These are phyloP conservation scores for Luehdorfia chinensis DNA, from an alignment of 1,140 invertebrate species.

Conservation along the genomic window DNA sequence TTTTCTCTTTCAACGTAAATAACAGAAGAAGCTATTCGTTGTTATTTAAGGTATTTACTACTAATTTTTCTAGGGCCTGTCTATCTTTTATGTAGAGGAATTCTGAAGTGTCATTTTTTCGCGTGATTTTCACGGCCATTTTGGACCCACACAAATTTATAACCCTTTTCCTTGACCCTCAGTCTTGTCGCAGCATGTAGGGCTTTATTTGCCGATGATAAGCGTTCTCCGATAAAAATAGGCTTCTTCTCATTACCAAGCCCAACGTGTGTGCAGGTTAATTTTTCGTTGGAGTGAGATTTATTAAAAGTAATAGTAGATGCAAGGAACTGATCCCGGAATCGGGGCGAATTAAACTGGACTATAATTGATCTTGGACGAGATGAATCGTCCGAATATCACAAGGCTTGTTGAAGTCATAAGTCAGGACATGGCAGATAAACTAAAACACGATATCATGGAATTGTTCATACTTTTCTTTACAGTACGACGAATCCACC, in stretches of 20 bases:
- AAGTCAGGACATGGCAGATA: too few species aligned
- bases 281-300: slow-evolving; percentile 21
- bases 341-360: slow-evolving; percentile 17
- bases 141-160: too few species aligned
- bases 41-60: not conserved
- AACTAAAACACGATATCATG: too few species aligned
- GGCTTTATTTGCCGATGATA: slow-evolving; percentile 21
- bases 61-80: too few species aligned
- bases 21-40: not conserved
- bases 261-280: slow-evolving; percentile 23
- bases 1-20: not conserved
- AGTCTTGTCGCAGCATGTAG: too few species aligned
- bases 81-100: slow-evolving; percentile 7
- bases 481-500: too few species aligned
- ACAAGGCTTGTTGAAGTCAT: too few species aligned
- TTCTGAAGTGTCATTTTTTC: slow-evolving; percentile 11
- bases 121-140: slow-evolving; percentile 7
- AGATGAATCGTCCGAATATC: too few species aligned
- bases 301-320: slow-evolving; percentile 23
- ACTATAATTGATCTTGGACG: slow-evolving; percentile 32
- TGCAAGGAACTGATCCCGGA: slow-evolving; percentile 25
- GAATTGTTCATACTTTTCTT: too few species aligned
- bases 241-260: slow-evolving; percentile 14
- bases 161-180: too few species aligned
- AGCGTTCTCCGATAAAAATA: slow-evolving; percentile 23